A percentile compares a stretch with the other conserved stretches of the same genome.
These are phyloP conservation scores for Tachysurus vachellii DNA, from an alignment of 2,113 vertebrate genomes.

Conservation along the genomic window DNA sequence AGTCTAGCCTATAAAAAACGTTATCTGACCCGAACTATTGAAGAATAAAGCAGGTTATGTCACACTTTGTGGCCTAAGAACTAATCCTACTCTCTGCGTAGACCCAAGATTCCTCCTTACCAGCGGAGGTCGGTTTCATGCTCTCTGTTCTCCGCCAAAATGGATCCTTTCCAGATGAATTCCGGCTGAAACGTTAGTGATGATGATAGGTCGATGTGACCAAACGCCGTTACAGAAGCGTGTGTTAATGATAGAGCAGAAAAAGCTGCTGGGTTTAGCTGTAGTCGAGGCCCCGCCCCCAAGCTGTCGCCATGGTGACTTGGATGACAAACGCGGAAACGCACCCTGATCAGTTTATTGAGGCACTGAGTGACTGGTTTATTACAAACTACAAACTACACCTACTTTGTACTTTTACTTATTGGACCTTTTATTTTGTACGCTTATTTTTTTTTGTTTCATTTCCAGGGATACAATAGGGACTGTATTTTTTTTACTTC, in stretches of 20 bases:
- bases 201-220: background rate
- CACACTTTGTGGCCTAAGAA: constrained; percentile 39
- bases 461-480: background rate
- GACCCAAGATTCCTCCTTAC: constrained; percentile 42
- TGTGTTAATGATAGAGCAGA: background rate
- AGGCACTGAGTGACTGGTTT: background rate
- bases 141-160: constrained; percentile 5
- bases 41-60: constrained; percentile 49
- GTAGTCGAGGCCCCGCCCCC: constrained; percentile 53
- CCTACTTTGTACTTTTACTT: background rate
- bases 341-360: background rate
- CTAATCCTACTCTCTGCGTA: constrained; percentile 38
- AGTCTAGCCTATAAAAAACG: background rate
- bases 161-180: constrained; percentile 2
- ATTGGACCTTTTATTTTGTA: background rate
- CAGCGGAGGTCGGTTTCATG: constrained; percentile 51
- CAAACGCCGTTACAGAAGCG: background rate
- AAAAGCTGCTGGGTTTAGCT: constrained; percentile 24
- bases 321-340: constrained; percentile 16
- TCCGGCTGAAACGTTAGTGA: background rate
- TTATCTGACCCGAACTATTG: background rate
- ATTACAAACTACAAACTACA: background rate
- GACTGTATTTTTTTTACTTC: background rate
- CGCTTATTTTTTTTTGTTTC: background rate
- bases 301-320: constrained; percentile 57